Percentiles rank a stretch among this genome's conserved stretches.
These are phyloP conservation scores for Meganola albula DNA, from an alignment of 2,888 invertebrate genomes.

Conservation along the genomic window DNA sequence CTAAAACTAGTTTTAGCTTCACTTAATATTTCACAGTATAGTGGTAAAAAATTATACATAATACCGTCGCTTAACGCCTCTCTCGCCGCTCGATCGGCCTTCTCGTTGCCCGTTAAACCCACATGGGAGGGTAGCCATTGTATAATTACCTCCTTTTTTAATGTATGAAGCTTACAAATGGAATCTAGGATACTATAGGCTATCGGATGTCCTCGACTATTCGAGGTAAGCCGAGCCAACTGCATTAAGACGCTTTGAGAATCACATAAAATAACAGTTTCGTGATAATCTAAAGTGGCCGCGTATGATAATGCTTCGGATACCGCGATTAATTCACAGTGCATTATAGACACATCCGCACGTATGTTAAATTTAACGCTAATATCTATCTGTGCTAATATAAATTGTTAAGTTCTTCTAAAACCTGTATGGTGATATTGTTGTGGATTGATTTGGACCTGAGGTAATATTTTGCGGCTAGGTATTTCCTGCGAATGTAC, in stretches of 20 bases:
- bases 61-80: neutral
- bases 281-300: neutral
- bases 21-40: neutral
- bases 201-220: constrained; percentile 3
- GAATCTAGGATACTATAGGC: constrained; percentile 2
- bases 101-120: constrained; percentile 3
- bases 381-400: constrained; percentile 2
- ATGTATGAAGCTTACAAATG: neutral
- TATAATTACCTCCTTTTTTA: constrained; percentile 1
- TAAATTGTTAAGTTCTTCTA: neutral
- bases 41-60: neutral
- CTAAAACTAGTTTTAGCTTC: neutral
- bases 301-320: constrained; percentile 10
- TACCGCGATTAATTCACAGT: constrained; percentile 13
- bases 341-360: constrained; percentile 12
- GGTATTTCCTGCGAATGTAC: neutral
- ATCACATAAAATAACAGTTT: constrained; percentile 11
- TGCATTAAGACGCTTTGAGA: constrained; percentile 10
- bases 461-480: neutral
- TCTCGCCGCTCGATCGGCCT: constrained; percentile 1
- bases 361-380: constrained; percentile 9
- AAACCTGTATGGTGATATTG: constrained; percentile 1
- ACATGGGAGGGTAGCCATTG: constrained; percentile 10
- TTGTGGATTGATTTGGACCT: too few relatives aligned
- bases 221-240: constrained; percentile 7